Base-by-base conservation (phyloP, 1,140 invertebrate genomes). In the Aricia agestis region DNA sequence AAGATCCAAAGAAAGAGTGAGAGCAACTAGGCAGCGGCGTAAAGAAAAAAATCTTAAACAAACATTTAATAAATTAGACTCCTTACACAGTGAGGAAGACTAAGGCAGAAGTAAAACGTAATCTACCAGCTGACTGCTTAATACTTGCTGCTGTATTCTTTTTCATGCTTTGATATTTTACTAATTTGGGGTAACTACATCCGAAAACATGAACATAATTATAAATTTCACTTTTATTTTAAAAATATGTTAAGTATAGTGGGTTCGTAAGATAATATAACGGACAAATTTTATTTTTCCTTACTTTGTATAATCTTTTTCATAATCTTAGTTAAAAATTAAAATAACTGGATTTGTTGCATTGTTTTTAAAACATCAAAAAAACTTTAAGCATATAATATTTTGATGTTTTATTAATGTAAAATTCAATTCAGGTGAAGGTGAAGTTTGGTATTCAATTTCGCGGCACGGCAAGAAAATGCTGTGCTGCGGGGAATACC, bases 381-480 rank as follows among this genome's bases (percentile, higher is more conserved):
- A 57, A 11, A 13, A 57, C 2, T 2, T 57, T n/a, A n/a, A n/a
- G 9, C n/a, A n/a, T 57, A 5, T 13, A 57, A 11, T 52, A 52
- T 9, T 52, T 9, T 11, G 1, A 52, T 15, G 11, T 52, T 13
- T 52, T 13, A 13, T 13, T 52, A 52, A 52, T 13, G 1, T 11
- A 6, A 10, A 63, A 7, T 19, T 25, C 2, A 68, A 15, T 13
- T 15, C 36, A 41, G 59, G n/a, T n/a, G 2, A 9, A 9, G 1
- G 36, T 36, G 6, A 36, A 36, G 67, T 69, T 52, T 57, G 63
- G 67, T 70, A 70, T 18, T 59, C 68, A 41, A 15, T 70, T 15
- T 77, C 80, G 6, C 76, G 70, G 68, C 68, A 74, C 36, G 81
- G 76, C 9, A 74, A 69, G n/a, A 77, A 76, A 5, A 68, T 75